A percentile compares a stretch with the other conserved stretches of the same genome.
Conservation (phyloP, 1,140 invertebrate species). For the Heliconius eleuchia region DNA sequence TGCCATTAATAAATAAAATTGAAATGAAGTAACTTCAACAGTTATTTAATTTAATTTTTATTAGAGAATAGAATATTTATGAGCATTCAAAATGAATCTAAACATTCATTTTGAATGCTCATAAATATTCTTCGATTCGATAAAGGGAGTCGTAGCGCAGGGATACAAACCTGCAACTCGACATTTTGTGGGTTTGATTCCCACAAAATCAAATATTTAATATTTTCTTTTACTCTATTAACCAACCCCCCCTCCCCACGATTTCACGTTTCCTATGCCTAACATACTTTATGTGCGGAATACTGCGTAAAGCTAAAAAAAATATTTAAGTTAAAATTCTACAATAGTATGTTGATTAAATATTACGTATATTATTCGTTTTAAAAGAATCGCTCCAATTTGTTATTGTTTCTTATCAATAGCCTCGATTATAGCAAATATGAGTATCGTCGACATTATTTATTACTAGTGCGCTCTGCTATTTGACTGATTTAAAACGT, state of each 20-base stretch:
- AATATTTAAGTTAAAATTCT: background rate
- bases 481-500: slow-evolving; percentile 15
- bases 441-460: background rate
- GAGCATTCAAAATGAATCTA: no score
- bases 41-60: no score
- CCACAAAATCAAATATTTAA: background rate
- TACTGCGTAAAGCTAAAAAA: background rate
- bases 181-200: background rate
- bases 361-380: background rate
- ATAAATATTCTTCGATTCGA: no score
- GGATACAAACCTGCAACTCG: background rate
- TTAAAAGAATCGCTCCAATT: background rate
- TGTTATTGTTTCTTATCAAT: slow-evolving; percentile 24
- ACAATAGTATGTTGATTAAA: background rate
- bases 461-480: slow-evolving; percentile 7
- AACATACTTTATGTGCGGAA: background rate
- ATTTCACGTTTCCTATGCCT: background rate
- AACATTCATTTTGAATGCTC: no score
- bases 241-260: background rate
- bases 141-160: no score
- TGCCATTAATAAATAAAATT: no score
- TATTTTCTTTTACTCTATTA: background rate
- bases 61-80: no score
- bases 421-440: slow-evolving; percentile 13
- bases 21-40: no score